Conservation (phyloP, 2,797 vertebrate species). For the Girardinus metallicus region DNA sequence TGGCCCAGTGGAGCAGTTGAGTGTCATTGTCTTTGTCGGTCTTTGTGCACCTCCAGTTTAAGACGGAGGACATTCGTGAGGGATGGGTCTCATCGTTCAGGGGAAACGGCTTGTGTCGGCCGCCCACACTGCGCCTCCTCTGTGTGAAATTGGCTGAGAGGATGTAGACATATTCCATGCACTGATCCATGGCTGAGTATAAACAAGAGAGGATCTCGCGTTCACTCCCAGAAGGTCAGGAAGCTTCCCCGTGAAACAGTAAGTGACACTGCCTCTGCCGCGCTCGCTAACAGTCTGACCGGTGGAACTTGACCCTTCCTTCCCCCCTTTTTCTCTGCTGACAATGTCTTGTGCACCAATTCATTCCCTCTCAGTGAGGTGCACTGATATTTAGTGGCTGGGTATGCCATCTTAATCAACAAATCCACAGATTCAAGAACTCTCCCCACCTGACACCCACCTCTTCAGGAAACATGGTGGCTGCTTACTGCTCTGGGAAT, state of each 20-base stretch:
- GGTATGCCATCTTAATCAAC: conserved; percentile 76
- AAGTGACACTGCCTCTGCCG: conserved; percentile 78
- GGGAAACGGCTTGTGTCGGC: conserved; percentile 82
- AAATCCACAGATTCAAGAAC: conserved; percentile 51
- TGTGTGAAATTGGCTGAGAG: conserved; percentile 87
- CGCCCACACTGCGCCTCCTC: conserved; percentile 82
- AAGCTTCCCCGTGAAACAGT: conserved; percentile 79
- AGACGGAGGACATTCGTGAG: conserved; percentile 75
- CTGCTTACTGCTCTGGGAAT: neutral
- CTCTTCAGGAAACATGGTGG: neutral
- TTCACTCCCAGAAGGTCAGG: conserved; percentile 82
- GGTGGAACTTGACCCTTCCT: conserved; percentile 65
- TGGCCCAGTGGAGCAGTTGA: conserved; percentile 80
- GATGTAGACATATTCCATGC: conserved; percentile 89
- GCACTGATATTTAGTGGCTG: conserved; percentile 80
- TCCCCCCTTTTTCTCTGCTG: conserved; percentile 22
- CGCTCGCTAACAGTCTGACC: conserved; percentile 75
- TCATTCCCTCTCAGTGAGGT: conserved; percentile 61
- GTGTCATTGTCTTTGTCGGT: conserved; percentile 72
- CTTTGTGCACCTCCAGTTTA: conserved; percentile 64
- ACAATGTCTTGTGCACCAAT: conserved; percentile 52
- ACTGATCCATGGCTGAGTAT: conserved; percentile 86
- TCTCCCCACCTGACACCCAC: too few relatives aligned
- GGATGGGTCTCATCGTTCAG: conserved; percentile 79
- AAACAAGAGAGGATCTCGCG: conserved; percentile 82